Base-by-base conservation (phyloP, 2,113 vertebrate species). In the Cyprinodon variegatus region DNA sequence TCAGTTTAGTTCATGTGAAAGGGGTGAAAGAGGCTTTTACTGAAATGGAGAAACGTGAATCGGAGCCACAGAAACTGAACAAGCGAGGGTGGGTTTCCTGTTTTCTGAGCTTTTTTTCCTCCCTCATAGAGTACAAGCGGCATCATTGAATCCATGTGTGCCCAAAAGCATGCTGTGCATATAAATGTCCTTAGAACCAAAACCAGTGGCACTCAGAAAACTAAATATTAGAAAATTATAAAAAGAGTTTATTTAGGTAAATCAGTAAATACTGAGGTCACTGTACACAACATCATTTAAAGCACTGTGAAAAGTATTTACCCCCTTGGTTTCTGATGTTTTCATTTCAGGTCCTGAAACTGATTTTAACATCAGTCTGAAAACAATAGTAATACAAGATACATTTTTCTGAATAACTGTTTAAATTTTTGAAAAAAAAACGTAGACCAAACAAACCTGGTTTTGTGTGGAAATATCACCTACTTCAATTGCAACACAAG, bases 81-180 rank as follows among this genome's bases (percentile, higher is more conserved):
- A 73, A 63, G 61, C 14, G 46, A 50, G 76, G 73, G 62, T 41
- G 77, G 68, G 81, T 76, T 85, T 93, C 86, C 86, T 86, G 84
- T 88, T 82, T 74, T 82, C 36, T 76, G 70, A 78, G 79, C 73
- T 20, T 39, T 53, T 45, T 68, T 50, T 61, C 72, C 66, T 60
- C 79, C 48, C 57, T 79, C 13, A 43, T 1, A 9, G 63, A 60
- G 77, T 57, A 90, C 84, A 88, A 86, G 77, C 43, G 22, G 41
- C 61, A 68, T 76, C 81, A 79, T 84, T 91, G 75, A 89, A 70
- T 69, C 12, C 62, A 43, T 60, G 15, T 48, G 69, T 73, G 50
- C n/a, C 69, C 43, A 65, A 61, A 72, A 75, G 68, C 46, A 60
- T 53, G 59, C 70, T 75, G 73, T 79, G 74, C 72, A 72, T 37